Base-by-base conservation (phyloP, 2,113 vertebrate genomes). In the Motacilla tschutschensis region DNA sequence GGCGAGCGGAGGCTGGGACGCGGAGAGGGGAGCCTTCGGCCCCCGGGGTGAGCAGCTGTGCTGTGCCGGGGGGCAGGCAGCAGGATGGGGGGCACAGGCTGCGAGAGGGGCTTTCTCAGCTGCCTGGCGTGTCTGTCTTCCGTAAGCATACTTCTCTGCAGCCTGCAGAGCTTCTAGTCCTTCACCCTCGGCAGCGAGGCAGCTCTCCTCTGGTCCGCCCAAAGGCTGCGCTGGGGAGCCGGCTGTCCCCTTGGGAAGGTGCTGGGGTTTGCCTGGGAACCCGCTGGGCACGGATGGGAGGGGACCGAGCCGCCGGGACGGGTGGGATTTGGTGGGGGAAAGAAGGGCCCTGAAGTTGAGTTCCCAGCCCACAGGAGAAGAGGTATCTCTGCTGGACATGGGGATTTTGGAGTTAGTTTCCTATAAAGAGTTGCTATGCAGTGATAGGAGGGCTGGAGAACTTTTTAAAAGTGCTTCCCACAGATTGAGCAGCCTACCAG, bases 31-130 rank as follows among this genome's bases (percentile, higher is more conserved):
- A 91, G 17, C 58, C 33, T 8, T 36, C 9, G 24, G 60, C 19
- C 66, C n/a, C n/a, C 4, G 6, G 79, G 94, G 94, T 94, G 93
- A 96, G 94, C 84, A 40, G 80, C 72, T 13, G 48, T 1, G 11
- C 71, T 15, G 57, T 1, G 9, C 64, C 5, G 58, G 72, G 60
- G 60, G 7, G 35, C 59, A 25, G 91, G 90, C 93, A 65, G 64
- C 65, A 33, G 72, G 44, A 41, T 7, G 47, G 55, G 55, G 62
- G 51, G 24, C 76, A 63, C 47, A 6, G 67, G 44, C 67, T 66
- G 87, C 67, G 6, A 33, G 10, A 38, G 77, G 82, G 69, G 40
- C 74, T 78, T 77, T 60, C 69, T 72, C 82, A 5, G 64, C 57
- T 51, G 62, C 74, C 60, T 21, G 85, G 69, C 57, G 1, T 40